These are phyloP conservation scores for Nanorana parkeri DNA, from an alignment of 2,113 vertebrate genomes.

Conservation along the genomic window DNA sequence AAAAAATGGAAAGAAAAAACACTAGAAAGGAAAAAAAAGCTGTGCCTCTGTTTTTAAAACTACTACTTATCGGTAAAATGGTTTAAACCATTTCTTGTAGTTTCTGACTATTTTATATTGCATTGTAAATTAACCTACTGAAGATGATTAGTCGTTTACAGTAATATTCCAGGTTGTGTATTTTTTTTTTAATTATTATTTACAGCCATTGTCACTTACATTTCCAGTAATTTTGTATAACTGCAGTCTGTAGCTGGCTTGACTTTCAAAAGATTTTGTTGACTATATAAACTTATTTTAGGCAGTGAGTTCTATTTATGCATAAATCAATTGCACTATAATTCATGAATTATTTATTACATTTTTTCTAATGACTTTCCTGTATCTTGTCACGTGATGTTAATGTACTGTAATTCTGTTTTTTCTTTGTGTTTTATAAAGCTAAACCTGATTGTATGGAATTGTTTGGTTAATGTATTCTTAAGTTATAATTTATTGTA, in stretches of 20 bases:
- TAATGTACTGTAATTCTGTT: constrained; percentile 90
- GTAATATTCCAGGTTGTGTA: constrained; percentile 84
- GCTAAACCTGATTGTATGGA: constrained; percentile 88
- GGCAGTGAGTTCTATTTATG: constrained; percentile 94
- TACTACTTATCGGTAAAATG: constrained; percentile 86
- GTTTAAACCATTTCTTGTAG: constrained; percentile 87
- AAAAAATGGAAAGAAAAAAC: constrained; percentile 49
- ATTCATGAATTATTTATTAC: constrained; percentile 91
- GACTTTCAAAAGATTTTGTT: constrained; percentile 86
- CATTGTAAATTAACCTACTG: constrained; percentile 86
- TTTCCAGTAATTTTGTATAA: constrained; percentile 81
- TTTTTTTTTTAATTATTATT: constrained; percentile 64
- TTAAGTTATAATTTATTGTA: constrained; percentile 91
- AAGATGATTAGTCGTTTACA: constrained; percentile 87
- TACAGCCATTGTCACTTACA: constrained; percentile 77
- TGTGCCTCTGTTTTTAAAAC: constrained; percentile 92
- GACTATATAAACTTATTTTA: constrained; percentile 81
- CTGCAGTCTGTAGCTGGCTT: constrained; percentile 83
- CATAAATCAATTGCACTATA: constrained; percentile 98
- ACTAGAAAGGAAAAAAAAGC: constrained; percentile 70
- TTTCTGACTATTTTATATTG: constrained; percentile 88
- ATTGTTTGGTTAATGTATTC: constrained; percentile 86
- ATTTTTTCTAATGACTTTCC: constrained; percentile 88
- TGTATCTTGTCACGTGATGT: constrained; percentile 90
- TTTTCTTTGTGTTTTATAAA: constrained; percentile 84